phyloP scores from a whole-genome alignment of 64 coral and sea anemone genomes.

The Montipora efflorescens region DNA sequence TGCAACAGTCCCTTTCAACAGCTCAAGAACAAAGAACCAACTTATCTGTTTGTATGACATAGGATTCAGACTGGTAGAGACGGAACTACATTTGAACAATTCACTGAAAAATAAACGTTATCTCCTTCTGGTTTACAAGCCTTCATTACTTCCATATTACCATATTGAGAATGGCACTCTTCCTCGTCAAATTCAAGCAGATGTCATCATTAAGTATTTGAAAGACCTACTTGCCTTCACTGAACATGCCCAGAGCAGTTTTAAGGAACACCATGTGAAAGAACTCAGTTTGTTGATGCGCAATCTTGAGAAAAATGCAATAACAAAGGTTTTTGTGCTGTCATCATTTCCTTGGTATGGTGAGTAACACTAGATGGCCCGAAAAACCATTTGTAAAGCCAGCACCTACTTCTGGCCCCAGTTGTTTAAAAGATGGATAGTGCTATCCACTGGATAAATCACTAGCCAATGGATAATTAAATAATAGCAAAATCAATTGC shows the following conservation, averaged over 20 bases:
- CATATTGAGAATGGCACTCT: not conserved
- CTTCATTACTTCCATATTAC: not conserved
- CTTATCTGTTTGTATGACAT: not conserved
- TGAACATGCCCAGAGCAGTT: not conserved
- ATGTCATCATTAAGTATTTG: not conserved
- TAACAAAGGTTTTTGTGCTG: not conserved
- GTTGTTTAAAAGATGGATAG: no score
- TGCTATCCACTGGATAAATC: no score
- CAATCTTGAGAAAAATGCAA: not conserved
- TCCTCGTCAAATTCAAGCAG: not conserved
- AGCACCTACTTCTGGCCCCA: no score
- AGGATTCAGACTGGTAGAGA: slow-evolving; percentile 5
- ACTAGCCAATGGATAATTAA: no score
- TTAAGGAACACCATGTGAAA: not conserved
- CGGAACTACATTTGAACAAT: not conserved
- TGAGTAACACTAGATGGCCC: not conserved
- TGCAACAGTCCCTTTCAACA: not conserved
- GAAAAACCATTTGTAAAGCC: no score
- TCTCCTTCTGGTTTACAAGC: not conserved
- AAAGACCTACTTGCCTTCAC: not conserved
- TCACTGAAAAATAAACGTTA: not conserved
- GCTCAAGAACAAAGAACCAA: not conserved
- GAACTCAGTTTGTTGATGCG: not conserved
- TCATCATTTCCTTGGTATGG: slow-evolving; percentile 19
- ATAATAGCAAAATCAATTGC: no score